A percentile compares a stretch with the other conserved stretches of the same genome.
phyloP scores from a whole-genome alignment of 2,888 invertebrate genomes.

The Aricia artaxerxes region DNA sequence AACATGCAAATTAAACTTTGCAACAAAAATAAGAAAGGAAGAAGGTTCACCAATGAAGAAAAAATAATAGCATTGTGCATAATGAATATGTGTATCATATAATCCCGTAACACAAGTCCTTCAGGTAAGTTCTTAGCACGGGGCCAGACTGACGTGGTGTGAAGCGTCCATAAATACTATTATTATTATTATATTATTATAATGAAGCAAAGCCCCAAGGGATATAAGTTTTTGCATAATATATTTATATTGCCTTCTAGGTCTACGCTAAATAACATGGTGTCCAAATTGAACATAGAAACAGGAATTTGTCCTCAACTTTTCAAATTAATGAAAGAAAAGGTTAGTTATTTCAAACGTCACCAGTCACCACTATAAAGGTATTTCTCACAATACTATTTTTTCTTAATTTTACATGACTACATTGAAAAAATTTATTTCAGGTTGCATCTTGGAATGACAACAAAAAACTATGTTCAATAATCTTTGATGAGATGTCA shows the following conservation, averaged over 20 bases:
- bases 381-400: background rate
- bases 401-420: background rate
- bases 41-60: background rate
- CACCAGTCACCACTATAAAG: background rate
- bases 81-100: too few species aligned
- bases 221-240: conserved; percentile 19
- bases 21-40: background rate
- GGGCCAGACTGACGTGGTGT: too few species aligned
- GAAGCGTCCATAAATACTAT: too few species aligned
- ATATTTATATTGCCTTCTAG: conserved; percentile 30
- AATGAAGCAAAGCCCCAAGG: conserved; percentile 26
- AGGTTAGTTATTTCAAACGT: background rate
- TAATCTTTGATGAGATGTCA: conserved; percentile 44
- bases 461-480: conserved; percentile 38
- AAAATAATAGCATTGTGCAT: background rate
- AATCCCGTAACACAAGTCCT: too few species aligned
- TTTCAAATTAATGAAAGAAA: background rate
- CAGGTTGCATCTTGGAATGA: conserved; percentile 30
- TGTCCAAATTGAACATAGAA: background rate
- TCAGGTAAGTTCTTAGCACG: too few species aligned
- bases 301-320: background rate
- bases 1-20: conserved; percentile 4
- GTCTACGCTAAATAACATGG: background rate
- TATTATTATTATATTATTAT: too few species aligned
- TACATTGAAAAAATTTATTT: conserved; percentile 1